Conservation (phyloP, 2,113 vertebrate species). For the Sinocyclocheilus rhinocerous region DNA sequence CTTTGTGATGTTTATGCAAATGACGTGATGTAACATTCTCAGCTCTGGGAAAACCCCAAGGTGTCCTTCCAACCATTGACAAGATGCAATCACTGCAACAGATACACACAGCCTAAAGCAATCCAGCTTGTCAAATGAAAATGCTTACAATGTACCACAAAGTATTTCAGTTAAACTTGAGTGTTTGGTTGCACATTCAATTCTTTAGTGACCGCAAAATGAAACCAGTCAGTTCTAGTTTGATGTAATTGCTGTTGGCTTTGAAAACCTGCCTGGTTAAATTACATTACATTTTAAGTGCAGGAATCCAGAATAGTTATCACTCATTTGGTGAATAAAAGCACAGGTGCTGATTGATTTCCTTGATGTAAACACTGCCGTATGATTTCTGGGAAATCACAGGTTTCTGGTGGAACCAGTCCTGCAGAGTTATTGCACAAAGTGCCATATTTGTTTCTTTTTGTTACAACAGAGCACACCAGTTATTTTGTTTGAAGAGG, state of each 20-base stretch:
- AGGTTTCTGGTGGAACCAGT: slow-evolving; percentile 1
- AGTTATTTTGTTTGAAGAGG: not conserved
- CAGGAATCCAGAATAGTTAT: not conserved
- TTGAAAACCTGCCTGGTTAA: not conserved
- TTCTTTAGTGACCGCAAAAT: not conserved
- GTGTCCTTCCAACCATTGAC: not conserved
- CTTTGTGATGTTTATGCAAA: slow-evolving; percentile 24
- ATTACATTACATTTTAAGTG: not conserved
- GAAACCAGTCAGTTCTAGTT: not conserved
- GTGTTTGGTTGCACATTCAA: not conserved
- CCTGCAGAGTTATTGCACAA: not conserved
- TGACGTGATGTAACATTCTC: not conserved
- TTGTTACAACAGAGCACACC: too few species aligned
- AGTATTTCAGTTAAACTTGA: not conserved
- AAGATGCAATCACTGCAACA: not conserved
- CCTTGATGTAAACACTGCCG: not conserved
- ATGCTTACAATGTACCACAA: not conserved
- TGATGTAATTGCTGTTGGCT: not conserved
- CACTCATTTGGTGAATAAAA: not conserved
- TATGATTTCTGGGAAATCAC: not conserved
- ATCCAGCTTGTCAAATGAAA: not conserved
- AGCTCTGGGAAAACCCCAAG: not conserved
- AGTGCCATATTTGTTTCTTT: not conserved
- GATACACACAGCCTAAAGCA: not conserved
- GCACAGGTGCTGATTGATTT: not conserved